Evolutionary conservation across 1,140 invertebrate genomes (phyloP).

Genomic region (Drosophila elegans): DNA sequence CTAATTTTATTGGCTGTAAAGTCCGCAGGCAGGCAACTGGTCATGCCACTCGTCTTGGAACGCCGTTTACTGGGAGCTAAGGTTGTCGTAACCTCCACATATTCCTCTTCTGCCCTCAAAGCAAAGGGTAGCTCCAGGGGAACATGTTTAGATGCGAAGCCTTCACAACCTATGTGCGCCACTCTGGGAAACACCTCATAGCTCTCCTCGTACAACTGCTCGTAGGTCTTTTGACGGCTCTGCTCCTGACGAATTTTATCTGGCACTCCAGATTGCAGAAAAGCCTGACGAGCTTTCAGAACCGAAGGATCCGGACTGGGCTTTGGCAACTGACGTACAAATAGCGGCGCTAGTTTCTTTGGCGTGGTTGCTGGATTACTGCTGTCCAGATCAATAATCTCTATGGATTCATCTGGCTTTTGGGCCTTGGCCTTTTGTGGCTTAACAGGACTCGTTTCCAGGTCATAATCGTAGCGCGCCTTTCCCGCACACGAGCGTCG

Average conservation of each 20-base stretch:
- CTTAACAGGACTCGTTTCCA: slow-evolving; percentile 70
- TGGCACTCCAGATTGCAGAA: slow-evolving; percentile 87
- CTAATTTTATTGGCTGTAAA: slow-evolving; percentile 15
- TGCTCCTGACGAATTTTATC: slow-evolving; percentile 86
- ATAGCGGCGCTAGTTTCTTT: slow-evolving; percentile 87
- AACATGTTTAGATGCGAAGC: not conserved
- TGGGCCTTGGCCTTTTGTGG: not conserved
- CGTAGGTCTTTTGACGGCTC: slow-evolving; percentile 82
- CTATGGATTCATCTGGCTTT: slow-evolving; percentile 29
- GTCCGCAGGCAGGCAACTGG: slow-evolving; percentile 36
- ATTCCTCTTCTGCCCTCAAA: slow-evolving; percentile 12
- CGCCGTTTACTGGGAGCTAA: slow-evolving; percentile 11
- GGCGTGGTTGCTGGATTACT: slow-evolving; percentile 57
- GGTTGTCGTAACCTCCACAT: not conserved
- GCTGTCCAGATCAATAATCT: slow-evolving; percentile 69
- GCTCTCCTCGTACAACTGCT: slow-evolving; percentile 76
- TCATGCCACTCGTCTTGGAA: slow-evolving; percentile 37
- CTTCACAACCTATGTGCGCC: slow-evolving; percentile 84
- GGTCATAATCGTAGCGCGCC: slow-evolving; percentile 76
- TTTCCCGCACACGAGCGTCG: slow-evolving; percentile 72
- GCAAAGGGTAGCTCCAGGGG: slow-evolving; percentile 16
- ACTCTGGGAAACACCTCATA: slow-evolving; percentile 85
- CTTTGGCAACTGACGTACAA: slow-evolving; percentile 85
- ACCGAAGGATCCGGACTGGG: slow-evolving; percentile 85
- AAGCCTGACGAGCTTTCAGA: slow-evolving; percentile 87